Evolutionary conservation across 2,113 vertebrate genomes (phyloP).

Genomic region (Herpetotheres cachinnans): DNA sequence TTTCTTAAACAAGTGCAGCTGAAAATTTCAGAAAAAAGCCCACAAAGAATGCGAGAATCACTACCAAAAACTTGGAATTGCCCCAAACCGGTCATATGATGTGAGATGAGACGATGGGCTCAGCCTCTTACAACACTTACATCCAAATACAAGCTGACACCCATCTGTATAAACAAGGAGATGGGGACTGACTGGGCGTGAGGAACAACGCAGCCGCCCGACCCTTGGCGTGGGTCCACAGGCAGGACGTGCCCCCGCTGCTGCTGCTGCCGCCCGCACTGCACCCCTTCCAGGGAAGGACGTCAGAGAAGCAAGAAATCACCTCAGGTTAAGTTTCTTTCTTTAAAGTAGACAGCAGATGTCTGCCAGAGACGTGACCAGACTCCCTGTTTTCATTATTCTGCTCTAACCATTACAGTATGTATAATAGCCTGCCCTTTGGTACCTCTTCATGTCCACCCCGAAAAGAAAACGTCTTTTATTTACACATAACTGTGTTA

Average conservation of each 20-base stretch:
- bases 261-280: not conserved
- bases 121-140: not conserved
- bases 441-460: not conserved
- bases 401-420: not conserved
- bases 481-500: not conserved
- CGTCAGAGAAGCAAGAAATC: not conserved
- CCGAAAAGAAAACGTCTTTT: not conserved
- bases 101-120: not conserved
- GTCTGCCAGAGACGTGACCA: not conserved
- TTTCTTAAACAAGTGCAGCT: not conserved
- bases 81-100: not conserved
- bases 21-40: not conserved
- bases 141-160: not conserved
- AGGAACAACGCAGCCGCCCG: fast-evolving
- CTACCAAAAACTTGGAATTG: not conserved
- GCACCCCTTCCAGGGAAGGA: not conserved
- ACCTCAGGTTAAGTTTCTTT: not conserved
- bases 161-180: not conserved
- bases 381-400: not conserved
- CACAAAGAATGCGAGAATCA: fast-evolving
- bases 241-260: not conserved
- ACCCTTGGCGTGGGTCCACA: not conserved
- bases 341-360: not conserved
- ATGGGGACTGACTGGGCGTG: not conserved
- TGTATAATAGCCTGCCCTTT: not conserved